Evolutionary conservation across 2,113 vertebrate genomes (phyloP).

Genomic region (Alligator mississippiensis): DNA sequence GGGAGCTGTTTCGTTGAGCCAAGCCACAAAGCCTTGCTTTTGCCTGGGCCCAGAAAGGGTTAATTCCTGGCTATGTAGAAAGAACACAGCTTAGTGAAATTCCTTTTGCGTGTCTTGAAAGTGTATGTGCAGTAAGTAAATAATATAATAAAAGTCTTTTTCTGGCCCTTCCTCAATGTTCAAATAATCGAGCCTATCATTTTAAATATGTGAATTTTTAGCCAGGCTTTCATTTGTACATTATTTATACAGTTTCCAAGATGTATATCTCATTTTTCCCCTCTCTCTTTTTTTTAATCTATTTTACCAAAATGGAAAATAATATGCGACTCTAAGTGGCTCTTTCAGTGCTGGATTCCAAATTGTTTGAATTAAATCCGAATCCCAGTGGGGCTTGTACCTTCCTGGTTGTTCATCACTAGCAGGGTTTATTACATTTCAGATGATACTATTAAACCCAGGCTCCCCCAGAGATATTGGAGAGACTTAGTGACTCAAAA

Average conservation of each 20-base stretch:
- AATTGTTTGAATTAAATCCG: slow-evolving; percentile 49
- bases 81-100: background rate
- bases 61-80: background rate
- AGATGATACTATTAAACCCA: slow-evolving; percentile 53
- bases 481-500: slow-evolving; percentile 13
- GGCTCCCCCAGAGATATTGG: slow-evolving; percentile 13
- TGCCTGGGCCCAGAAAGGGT: background rate
- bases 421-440: slow-evolving; percentile 60
- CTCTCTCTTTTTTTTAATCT: background rate
- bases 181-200: background rate
- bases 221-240: background rate
- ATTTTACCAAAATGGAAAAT: background rate
- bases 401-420: slow-evolving; percentile 53
- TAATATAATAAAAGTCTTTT: background rate
- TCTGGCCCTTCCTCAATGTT: background rate
- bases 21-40: background rate
- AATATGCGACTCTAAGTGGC: background rate
- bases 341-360: slow-evolving; percentile 36
- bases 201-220: background rate
- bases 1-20: background rate
- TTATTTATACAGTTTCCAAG: background rate
- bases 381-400: slow-evolving; percentile 18
- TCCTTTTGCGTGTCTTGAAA: background rate
- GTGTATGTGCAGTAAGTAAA: background rate
- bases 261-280: background rate